Evolutionary conservation across 2,888 invertebrate species (phyloP).

Genomic region (Dorcus parallelipipedus): DNA sequence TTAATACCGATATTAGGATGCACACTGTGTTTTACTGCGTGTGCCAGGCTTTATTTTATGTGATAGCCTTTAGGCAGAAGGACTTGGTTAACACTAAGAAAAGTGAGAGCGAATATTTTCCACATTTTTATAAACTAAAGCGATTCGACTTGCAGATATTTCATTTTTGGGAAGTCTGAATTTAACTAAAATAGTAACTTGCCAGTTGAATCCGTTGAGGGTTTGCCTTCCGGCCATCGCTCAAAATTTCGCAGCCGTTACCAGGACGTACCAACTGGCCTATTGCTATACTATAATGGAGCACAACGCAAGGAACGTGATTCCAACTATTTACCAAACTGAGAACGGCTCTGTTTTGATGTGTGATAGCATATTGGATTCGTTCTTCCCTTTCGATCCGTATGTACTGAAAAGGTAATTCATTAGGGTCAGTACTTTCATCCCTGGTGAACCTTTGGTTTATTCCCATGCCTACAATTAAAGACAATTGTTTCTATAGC

Average conservation of each 20-base stretch:
- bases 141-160: conserved; percentile 67
- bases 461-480: too few relatives aligned
- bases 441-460: too few relatives aligned
- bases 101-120: conserved; percentile 56
- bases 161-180: conserved; percentile 78
- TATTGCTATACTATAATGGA: conserved; percentile 91
- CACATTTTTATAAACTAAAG: conserved; percentile 65
- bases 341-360: conserved; percentile 44
- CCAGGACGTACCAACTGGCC: conserved; percentile 81
- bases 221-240: conserved; percentile 76
- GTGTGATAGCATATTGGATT: conserved; percentile 49
- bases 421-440: too few relatives aligned
- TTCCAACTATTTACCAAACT: conserved; percentile 58
- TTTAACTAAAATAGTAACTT: conserved; percentile 80
- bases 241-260: conserved; percentile 76
- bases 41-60: conserved; percentile 90
- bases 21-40: conserved; percentile 89
- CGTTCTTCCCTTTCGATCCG: conserved; percentile 90
- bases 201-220: conserved; percentile 82
- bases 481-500: too few relatives aligned
- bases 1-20: conserved; percentile 60
- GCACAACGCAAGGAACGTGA: conserved; percentile 65
- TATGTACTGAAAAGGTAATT: conserved; percentile 68
- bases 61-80: conserved; percentile 85
- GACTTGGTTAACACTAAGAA: conserved; percentile 74